Conservation (phyloP, 2,113 vertebrate genomes). For the Rhinogobius similis region DNA sequence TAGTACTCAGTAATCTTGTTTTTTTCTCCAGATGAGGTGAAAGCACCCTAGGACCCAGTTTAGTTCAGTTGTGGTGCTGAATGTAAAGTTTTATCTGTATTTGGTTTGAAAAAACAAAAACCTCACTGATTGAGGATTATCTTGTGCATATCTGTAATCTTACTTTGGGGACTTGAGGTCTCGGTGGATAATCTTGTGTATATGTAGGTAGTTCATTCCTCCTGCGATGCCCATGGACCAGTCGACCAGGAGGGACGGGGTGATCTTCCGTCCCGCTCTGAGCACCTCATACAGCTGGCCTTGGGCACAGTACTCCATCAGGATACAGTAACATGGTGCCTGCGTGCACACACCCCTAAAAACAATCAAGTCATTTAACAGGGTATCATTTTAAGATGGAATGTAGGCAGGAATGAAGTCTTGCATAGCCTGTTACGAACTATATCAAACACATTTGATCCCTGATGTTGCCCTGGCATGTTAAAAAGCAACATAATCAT, state of each 20-base stretch:
- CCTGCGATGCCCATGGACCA: conserved; percentile 99
- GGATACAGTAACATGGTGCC: conserved; percentile 97
- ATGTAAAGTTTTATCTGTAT: too few species aligned
- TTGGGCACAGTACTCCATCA: conserved; percentile 99
- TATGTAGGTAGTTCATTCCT: conserved; percentile 98
- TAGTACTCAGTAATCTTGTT: too few species aligned
- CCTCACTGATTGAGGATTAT: not conserved
- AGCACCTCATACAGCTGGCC: conserved; percentile 98
- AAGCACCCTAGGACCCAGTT: too few species aligned
- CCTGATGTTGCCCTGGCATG: too few species aligned
- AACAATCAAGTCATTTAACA: conserved; percentile 13
- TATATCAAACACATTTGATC: too few species aligned
- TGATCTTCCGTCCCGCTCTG: conserved; percentile 92
- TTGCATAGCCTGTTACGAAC: too few species aligned
- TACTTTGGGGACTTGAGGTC: conserved; percentile 99
- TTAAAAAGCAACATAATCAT: too few species aligned
- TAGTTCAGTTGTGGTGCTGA: too few species aligned
- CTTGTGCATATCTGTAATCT: not conserved
- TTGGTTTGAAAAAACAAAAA: too few species aligned
- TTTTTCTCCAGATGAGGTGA: too few species aligned
- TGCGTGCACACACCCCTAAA: conserved; percentile 95
- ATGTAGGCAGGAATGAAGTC: too few species aligned
- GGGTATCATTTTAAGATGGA: too few species aligned
- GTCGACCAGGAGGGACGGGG: conserved; percentile 91
- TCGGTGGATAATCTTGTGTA: conserved; percentile 98